Conservation (phyloP, 2,113 vertebrate genomes). For the Eurystomus gularis region DNA sequence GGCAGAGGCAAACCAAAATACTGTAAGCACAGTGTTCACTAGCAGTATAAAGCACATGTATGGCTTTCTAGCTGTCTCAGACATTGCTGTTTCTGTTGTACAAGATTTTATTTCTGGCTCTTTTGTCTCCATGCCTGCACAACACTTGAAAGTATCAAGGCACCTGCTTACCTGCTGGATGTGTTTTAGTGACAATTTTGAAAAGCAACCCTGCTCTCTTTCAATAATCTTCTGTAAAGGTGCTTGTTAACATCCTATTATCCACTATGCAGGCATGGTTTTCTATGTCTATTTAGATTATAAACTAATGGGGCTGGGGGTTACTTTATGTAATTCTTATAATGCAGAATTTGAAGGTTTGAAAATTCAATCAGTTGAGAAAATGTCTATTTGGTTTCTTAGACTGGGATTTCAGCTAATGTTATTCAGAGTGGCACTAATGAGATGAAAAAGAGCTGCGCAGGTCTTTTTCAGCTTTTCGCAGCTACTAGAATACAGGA, state of each 20-base stretch:
- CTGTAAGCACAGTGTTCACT: neutral
- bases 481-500: accelerated
- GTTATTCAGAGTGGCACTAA: neutral
- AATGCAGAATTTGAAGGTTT: neutral
- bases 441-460: neutral
- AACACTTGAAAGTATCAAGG: neutral
- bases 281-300: neutral
- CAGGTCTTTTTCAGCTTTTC: neutral
- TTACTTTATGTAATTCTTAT: neutral
- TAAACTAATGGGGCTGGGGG: neutral
- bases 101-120: neutral
- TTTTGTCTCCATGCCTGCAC: neutral
- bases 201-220: neutral
- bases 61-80: neutral
- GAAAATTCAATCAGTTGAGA: neutral
- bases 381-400: neutral
- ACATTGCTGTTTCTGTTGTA: neutral
- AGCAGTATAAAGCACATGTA: accelerated
- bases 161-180: neutral
- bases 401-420: neutral
- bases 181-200: neutral
- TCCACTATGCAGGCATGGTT: neutral
- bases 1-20: neutral
- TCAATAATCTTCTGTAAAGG: neutral
- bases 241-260: neutral